Evolutionary conservation across 2,113 vertebrate species (phyloP).

Genomic region (Perca fluviatilis): DNA sequence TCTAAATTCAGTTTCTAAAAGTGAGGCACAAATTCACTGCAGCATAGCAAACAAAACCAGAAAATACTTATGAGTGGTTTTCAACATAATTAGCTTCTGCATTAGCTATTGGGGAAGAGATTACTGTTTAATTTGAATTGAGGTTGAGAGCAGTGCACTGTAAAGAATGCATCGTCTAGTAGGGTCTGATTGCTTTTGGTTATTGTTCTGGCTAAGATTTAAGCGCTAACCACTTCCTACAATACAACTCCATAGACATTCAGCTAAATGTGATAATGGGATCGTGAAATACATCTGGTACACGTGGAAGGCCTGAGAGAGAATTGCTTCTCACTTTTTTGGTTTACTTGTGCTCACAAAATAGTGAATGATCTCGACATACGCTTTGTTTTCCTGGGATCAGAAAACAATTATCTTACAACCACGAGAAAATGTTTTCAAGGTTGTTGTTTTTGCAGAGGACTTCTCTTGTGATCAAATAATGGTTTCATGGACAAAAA

Average conservation of each 20-base stretch:
- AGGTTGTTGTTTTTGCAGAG: background rate
- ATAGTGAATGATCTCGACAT: background rate
- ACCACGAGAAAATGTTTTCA: background rate
- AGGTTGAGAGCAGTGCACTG: slow-evolving; percentile 25
- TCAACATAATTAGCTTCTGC: slow-evolving; percentile 56
- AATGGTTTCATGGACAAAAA: background rate
- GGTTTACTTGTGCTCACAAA: background rate
- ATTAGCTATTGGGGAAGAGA: slow-evolving; percentile 44
- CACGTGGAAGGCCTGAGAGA: background rate
- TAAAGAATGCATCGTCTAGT: slow-evolving; percentile 40
- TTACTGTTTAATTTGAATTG: slow-evolving; percentile 58
- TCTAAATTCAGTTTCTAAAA: slow-evolving; percentile 58
- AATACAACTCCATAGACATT: slow-evolving; percentile 6
- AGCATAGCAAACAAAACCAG: slow-evolving; percentile 35
- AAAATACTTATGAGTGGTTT: slow-evolving; percentile 58
- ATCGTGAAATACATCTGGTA: background rate
- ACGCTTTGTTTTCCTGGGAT: background rate
- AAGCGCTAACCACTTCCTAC: slow-evolving; percentile 8
- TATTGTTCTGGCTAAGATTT: slow-evolving; percentile 26
- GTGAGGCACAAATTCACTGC: slow-evolving; percentile 46
- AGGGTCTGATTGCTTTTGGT: slow-evolving; percentile 39
- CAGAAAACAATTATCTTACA: background rate
- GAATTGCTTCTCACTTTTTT: background rate
- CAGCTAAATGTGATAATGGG: slow-evolving; percentile 7
- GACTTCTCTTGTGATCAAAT: background rate